phyloP scores from a whole-genome alignment of 2,797 vertebrate genomes.

The Bucorvus abyssinicus region DNA sequence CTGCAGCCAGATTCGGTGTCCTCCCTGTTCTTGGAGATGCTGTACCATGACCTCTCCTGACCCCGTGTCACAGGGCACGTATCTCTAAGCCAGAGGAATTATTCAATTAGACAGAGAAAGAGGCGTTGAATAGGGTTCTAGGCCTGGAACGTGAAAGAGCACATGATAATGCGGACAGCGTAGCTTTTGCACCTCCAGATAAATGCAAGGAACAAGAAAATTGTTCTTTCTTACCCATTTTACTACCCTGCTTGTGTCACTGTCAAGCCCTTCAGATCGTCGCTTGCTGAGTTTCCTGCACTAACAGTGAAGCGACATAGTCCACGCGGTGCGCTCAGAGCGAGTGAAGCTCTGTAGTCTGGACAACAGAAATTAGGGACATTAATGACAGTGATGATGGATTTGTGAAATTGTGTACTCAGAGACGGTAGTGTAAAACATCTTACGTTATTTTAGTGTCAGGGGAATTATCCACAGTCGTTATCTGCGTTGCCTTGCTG shows the following conservation, averaged over 20 bases:
- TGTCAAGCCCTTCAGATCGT: background rate
- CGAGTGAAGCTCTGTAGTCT: background rate
- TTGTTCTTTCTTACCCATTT: background rate
- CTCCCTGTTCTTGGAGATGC: background rate
- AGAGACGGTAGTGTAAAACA: background rate
- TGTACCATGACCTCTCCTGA: background rate
- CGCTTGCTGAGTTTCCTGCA: background rate
- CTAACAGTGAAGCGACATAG: background rate
- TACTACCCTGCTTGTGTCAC: rapidly evolving
- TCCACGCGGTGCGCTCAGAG: background rate
- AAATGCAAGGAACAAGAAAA: background rate
- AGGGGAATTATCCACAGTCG: background rate
- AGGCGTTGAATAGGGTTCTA: background rate
- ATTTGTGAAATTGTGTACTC: background rate
- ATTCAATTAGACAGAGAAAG: background rate
- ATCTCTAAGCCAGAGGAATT: background rate
- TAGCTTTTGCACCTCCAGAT: background rate
- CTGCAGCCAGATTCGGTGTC: background rate
- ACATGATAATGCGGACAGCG: background rate
- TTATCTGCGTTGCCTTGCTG: background rate
- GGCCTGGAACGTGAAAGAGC: background rate
- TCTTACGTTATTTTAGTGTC: background rate
- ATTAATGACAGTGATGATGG: rapidly evolving
- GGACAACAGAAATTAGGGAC: background rate
- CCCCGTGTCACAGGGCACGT: rapidly evolving